Conservation (phyloP, 2,797 vertebrate species). For the Leptodactylus fallax region DNA sequence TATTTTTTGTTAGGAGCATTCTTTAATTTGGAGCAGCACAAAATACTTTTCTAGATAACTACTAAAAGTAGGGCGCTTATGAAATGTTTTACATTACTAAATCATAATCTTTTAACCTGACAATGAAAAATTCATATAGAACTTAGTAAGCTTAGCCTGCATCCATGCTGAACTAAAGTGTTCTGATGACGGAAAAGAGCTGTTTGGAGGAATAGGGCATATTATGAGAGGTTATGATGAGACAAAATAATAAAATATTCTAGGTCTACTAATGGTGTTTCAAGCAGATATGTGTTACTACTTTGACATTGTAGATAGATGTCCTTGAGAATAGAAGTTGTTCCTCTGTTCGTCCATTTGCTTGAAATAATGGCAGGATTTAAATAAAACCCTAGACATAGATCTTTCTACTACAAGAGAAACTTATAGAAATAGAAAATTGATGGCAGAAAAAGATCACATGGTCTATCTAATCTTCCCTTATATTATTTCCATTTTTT, state of each 20-base stretch:
- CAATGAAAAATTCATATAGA: conserved; percentile 52
- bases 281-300: too few relatives aligned
- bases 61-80: conserved; percentile 54
- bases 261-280: neutral
- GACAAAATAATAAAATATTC: neutral
- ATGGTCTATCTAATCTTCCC: too few relatives aligned
- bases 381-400: too few relatives aligned
- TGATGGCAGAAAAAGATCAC: too few relatives aligned
- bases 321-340: too few relatives aligned
- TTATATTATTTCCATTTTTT: too few relatives aligned
- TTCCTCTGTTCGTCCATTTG: too few relatives aligned
- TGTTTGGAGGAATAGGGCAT: neutral
- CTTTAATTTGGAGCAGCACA: neutral
- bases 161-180: conserved; percentile 49
- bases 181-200: conserved; percentile 34
- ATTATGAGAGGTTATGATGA: neutral
- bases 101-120: conserved; percentile 57
- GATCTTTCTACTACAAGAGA: too few relatives aligned
- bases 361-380: too few relatives aligned
- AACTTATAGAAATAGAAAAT: too few relatives aligned
- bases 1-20: too few relatives aligned
- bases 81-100: conserved; percentile 61
- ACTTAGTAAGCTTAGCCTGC: conserved; percentile 21
- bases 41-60: conserved; percentile 30
- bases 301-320: too few relatives aligned